These are phyloP conservation scores for Semotilus atromaculatus DNA, from an alignment of 2,797 vertebrate genomes.

Conservation along the genomic window DNA sequence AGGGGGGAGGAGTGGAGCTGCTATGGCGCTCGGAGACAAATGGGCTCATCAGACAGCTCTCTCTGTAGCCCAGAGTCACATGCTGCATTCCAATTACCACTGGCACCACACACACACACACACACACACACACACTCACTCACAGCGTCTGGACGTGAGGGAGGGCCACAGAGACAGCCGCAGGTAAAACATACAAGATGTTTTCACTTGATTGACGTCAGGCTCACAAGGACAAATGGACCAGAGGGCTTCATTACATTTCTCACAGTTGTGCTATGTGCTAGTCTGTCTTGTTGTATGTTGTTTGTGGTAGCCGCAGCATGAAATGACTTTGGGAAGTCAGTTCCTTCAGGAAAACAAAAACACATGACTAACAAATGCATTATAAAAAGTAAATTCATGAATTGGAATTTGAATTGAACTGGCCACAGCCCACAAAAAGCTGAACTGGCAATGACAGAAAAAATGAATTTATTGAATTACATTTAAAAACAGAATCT, in stretches of 20 bases:
- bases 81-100: conserved; percentile 40
- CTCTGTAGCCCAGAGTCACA: conserved; percentile 40
- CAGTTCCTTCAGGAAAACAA: neutral
- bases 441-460: neutral
- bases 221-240: conserved; percentile 40
- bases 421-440: neutral
- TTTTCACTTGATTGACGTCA: conserved; percentile 26
- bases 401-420: neutral
- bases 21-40: conserved; percentile 43
- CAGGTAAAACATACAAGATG: conserved; percentile 37
- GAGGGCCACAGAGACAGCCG: neutral
- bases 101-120: conserved; percentile 15
- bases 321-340: neutral
- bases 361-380: neutral
- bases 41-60: conserved; percentile 52
- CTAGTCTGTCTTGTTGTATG: neutral
- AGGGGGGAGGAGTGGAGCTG: conserved; percentile 39
- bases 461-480: too few relatives aligned
- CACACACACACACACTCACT: conserved; percentile 8
- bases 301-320: neutral
- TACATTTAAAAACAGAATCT: too few relatives aligned
- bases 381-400: neutral
- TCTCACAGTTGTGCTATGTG: conserved; percentile 22
- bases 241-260: conserved; percentile 23
- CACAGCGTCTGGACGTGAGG: neutral